Evolutionary conservation across 2,888 invertebrate species (phyloP), one percentile per base, ranked within the genome.

Genomic region (Suillia variegata): DNA sequence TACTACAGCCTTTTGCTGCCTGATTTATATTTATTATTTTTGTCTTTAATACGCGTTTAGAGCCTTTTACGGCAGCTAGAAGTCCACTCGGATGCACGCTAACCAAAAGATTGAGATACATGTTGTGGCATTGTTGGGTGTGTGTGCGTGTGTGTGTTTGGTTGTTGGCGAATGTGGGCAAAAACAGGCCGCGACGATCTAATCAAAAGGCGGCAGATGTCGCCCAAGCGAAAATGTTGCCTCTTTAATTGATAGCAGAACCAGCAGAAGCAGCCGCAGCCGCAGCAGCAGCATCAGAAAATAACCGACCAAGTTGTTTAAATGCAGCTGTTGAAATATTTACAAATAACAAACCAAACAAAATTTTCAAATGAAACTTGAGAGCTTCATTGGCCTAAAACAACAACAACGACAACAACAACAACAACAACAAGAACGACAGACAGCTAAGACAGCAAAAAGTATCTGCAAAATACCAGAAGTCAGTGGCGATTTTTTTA

Each of bases 1-100:
- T n/a, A n/a, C n/a, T 31, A 12, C 31, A 31, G 31, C 31, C 58
- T 57, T 55, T 64, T 55, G 45, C 48, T 13, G 24, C 26, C 51
- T n/a, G 26, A 21, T 45, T 31, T 52, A 1, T 45, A 33, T 47
- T 18, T 26, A 26, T 50, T n/a, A 60, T 58, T 63, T 45, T 64
- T 68, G 54, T 68, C 62, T 61, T 26, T 26, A 26, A 26, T 26
- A 26, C 24, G 61, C 58, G 63, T 65, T 66, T 62, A 59, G 48
- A 53, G 63, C 65, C 66, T 65, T 61, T 56, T 59, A 38, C 38
- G 42, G 51, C 26, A 10, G 31, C n/a, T 20, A 15, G 21, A n/a
- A 8, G n/a, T 13, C 6, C 5, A 18, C 31, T 26, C 26, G 38
- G 12, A 38, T 13, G 17, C 5, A 18, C 31, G 51, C 26, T 31